Percentiles rank a stretch among this genome's conserved stretches.
Evolutionary conservation across 2,888 invertebrate genomes (phyloP).

Genomic region (Auanema sp.): DNA sequence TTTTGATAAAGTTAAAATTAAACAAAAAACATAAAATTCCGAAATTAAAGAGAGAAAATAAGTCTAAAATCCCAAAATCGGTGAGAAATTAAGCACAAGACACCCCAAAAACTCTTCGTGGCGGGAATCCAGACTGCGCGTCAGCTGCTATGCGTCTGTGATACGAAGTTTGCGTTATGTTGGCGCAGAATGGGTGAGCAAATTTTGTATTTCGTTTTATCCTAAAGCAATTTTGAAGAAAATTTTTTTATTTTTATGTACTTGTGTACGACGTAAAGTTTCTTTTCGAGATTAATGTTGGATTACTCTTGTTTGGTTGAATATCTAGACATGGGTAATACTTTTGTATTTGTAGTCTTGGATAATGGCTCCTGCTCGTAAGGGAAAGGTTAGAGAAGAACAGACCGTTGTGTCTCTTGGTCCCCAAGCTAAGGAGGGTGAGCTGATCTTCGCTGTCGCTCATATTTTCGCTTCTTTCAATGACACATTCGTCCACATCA

Average conservation of each 20-base stretch:
- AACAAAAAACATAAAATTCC: background rate
- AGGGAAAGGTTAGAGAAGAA: conserved; percentile 94
- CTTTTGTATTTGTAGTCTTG: conserved; percentile 34
- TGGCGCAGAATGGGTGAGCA: conserved; percentile 1
- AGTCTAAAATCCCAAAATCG: background rate
- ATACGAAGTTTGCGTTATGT: conserved; percentile 8
- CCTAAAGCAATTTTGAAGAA: background rate
- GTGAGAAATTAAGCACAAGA: background rate
- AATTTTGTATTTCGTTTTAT: background rate
- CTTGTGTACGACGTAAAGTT: background rate
- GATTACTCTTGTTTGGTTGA: background rate
- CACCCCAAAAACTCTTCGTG: conserved; percentile 1
- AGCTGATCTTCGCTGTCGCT: conserved; percentile 96
- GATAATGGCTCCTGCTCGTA: conserved; percentile 82
- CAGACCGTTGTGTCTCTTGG: conserved; percentile 84
- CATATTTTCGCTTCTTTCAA: conserved; percentile 99
- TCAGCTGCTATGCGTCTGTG: conserved; percentile 1
- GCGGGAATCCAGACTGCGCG: conserved; percentile 7
- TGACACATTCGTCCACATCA: conserved; percentile 99
- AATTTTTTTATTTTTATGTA: background rate
- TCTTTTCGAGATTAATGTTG: conserved; percentile 8
- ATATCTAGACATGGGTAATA: background rate
- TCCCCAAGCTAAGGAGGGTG: conserved; percentile 75
- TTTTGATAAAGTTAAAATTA: background rate
- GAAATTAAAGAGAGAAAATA: background rate